These are phyloP conservation scores for Selene dorsalis DNA, from an alignment of 2,797 vertebrate species.

Conservation along the genomic window DNA sequence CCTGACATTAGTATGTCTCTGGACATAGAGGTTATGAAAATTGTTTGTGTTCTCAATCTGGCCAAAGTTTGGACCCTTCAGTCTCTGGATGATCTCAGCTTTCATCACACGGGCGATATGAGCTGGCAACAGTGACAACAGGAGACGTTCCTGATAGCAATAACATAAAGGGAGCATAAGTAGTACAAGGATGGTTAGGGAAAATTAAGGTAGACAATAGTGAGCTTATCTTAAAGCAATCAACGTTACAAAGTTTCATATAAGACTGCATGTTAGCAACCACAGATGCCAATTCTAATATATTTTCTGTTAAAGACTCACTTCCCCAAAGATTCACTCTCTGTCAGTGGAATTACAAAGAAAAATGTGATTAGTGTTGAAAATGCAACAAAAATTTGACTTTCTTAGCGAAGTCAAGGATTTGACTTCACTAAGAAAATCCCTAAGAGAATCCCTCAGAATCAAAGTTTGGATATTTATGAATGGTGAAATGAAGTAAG, in stretches of 20 bases:
- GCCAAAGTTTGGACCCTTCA: conserved; percentile 93
- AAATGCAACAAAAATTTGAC: not conserved
- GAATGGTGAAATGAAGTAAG: not conserved
- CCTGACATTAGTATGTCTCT: conserved; percentile 96
- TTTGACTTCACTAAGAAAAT: conserved; percentile 8
- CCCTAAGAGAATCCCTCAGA: not conserved
- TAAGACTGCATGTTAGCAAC: not conserved
- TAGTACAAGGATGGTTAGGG: not conserved
- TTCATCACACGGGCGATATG: conserved; percentile 98
- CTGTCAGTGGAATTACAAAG: not conserved
- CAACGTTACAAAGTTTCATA: not conserved
- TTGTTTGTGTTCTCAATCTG: conserved; percentile 97
- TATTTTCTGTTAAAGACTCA: not conserved
- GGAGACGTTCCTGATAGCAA: conserved; percentile 88
- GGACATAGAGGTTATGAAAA: conserved; percentile 96
- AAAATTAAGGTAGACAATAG: not conserved
- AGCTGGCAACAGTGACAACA: conserved; percentile 92
- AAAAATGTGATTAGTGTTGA: not conserved
- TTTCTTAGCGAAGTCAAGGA: no score
- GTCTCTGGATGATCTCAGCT: conserved; percentile 94
- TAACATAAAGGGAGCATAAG: conserved; percentile 20
- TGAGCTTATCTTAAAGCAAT: conserved; percentile 1
- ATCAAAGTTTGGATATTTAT: not conserved
- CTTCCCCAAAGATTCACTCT: not conserved
- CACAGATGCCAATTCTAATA: no score